Evolutionary conservation across 64 coral and sea anemone species (phyloP).

Genomic region (Porites lutea): DNA sequence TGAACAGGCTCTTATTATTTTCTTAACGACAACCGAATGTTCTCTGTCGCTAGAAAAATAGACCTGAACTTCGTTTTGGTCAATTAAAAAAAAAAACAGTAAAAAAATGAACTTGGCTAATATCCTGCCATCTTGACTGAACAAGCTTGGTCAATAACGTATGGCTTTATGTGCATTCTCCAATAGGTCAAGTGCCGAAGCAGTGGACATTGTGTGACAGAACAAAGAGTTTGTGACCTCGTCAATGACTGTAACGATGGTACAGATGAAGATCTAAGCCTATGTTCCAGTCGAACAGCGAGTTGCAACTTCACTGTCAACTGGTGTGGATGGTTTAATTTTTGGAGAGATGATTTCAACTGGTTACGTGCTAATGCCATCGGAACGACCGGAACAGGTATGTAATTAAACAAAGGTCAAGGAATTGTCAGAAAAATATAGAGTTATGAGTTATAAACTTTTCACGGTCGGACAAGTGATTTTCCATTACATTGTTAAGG

Average conservation of each 20-base stretch:
- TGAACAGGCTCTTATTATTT: no score
- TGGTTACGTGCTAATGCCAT: conserved; percentile 61
- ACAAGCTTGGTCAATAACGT: background rate
- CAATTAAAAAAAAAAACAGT: no score
- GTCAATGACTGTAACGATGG: conserved; percentile 82
- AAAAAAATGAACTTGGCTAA: no score
- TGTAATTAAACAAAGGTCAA: background rate
- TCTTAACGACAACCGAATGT: no score
- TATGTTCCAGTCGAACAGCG: conserved; percentile 66
- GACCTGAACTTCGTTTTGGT: no score
- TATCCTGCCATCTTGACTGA: no score
- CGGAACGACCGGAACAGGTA: conserved; percentile 70
- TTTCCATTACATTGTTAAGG: no score
- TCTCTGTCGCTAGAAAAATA: no score
- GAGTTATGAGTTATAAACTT: no score
- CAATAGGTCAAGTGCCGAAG: conserved; percentile 73
- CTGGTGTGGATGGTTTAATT: conserved; percentile 73
- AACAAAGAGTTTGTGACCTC: conserved; percentile 79
- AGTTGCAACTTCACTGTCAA: conserved; percentile 83
- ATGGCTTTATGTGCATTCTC: conserved; percentile 12
- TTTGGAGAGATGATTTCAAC: conserved; percentile 76
- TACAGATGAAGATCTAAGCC: conserved; percentile 45
- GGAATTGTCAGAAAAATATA: no score
- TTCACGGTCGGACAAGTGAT: no score
- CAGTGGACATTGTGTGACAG: conserved; percentile 76